Evolutionary conservation across 2,797 vertebrate species (phyloP), one percentile per base, ranked within the genome.

Genomic region (Uromys caudimaculatus): DNA sequence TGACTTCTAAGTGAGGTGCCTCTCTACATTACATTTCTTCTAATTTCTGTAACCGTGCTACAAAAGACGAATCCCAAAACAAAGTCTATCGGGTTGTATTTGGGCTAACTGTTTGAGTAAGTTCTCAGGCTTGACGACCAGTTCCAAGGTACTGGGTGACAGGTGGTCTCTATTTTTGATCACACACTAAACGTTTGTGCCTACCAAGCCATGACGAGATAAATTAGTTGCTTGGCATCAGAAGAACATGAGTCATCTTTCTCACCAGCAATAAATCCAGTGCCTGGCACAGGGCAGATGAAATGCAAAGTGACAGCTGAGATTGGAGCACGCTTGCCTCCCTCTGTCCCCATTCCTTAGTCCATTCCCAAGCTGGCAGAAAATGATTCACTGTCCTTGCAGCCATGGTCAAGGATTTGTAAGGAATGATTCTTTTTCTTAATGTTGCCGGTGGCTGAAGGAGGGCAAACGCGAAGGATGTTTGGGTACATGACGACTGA

Each of bases 221-320:
- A 93, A 97, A 96, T 95, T 96, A 92, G 78, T 89, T 89, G 69
- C 83, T 91, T 96, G 95, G 95, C 6, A 0, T 95, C 87, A 90
- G 81, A 89, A 95, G 75, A 89, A 16, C 73, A 73, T 97, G 97
- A 97, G 90, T 98, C 97, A 97, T 77, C 44, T 23, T 96, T 95
- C 64, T 97, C 84, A 95, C 81, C 69, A 94, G 93, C 60, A 90
- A 92, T 93, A 97, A 98, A 94, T 96, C 93, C 84, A 86, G 50
- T 90, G 64, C 50, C 89, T 96, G 95, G 88, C 87, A 86, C 60
- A 64, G 81, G 89, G 69, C n/a, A 78, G 95, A 86, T 91, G 75
- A 86, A 92, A 95, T 82, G 38, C 92, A 95, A 91, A 97, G 71
- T 88, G 95, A 95, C 92, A 95, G 95, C 92, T 93, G 95, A 97